Evolutionary conservation across 2,113 vertebrate genomes (phyloP), one percentile per base, ranked within the genome.

Genomic region (Cyprinodon tularosa): DNA sequence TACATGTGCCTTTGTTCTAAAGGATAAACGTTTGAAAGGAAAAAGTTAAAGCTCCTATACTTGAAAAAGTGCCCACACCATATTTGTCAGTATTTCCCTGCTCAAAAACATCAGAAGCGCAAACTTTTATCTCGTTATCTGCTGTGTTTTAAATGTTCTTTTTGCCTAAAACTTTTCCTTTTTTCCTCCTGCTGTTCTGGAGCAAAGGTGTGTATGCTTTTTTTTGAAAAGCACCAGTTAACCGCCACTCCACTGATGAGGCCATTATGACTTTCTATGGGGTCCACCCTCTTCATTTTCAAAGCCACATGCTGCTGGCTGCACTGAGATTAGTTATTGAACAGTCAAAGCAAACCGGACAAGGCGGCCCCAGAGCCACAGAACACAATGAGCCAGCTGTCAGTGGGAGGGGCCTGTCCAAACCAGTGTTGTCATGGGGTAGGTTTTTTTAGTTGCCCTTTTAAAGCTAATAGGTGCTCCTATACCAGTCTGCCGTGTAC

Each of bases 241-340:
- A 71, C 61, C 39, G 20, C 73, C 76, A 68, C 64, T 62, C 50
- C 69, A 64, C 64, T 57, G 74, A 68, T 80, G 77, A 74, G 67
- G 78, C 70, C 74, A 83, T 87, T 80, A 84, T 68, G 77, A 83
- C 71, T 90, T 88, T 89, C 84, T 85, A 86, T 80, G n/a, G 62
- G 70, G 47, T 66, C 68, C 76, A 81, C 72, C 84, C 88, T 80
- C 77, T 77, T 86, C 75, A 69, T 90, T 88, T 91, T 83, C 66
- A 86, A 79, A 76, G 74, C 90, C 64, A 65, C 72, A 76, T 66
- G 84, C 91, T 90, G 81, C 81, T 76, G 86, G 88, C 87, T 91
- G 86, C 88, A 91, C 86, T 88, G 86, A 91, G 90, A 93, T 93
- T 89, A 93, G 90, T 91, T 93, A 93, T 92, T 91, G 92, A 93